Evolutionary conservation across 2,797 vertebrate genomes (phyloP).

Genomic region (Characodon lateralis): DNA sequence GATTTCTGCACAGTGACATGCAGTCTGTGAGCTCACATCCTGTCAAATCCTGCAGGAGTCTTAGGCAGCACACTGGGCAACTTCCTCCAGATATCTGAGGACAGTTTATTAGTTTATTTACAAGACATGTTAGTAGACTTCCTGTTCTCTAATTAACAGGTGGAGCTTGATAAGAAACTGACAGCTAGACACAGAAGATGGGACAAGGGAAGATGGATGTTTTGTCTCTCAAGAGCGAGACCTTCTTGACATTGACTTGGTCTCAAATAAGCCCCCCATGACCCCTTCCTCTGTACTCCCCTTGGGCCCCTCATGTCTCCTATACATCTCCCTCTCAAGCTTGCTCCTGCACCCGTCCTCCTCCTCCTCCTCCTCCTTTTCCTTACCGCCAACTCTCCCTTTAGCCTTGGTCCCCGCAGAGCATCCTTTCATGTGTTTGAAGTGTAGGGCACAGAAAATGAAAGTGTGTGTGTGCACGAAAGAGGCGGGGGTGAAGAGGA

Average conservation of each 20-base stretch:
- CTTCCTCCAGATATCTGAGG: conserved; percentile 30
- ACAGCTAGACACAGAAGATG: conserved; percentile 27
- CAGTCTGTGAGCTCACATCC: conserved; percentile 24
- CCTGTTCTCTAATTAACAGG: conserved; percentile 43
- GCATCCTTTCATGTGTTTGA: conserved; percentile 88
- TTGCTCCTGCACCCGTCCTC: conserved; percentile 70
- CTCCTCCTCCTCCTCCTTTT: conserved; percentile 42
- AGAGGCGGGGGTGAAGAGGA: conserved; percentile 61
- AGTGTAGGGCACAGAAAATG: conserved; percentile 84
- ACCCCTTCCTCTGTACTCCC: conserved; percentile 44
- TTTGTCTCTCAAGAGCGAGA: conserved; percentile 63
- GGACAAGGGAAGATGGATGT: conserved; percentile 40
- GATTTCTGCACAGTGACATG: conserved; percentile 3
- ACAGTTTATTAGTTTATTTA: conserved; percentile 34
- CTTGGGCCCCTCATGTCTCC: conserved; percentile 50
- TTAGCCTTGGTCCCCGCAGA: conserved; percentile 82
- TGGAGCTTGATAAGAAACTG: conserved; percentile 46
- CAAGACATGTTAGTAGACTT: conserved; percentile 35
- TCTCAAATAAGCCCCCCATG: conserved; percentile 58
- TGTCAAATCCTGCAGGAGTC: conserved; percentile 54
- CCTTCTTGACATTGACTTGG: conserved; percentile 79
- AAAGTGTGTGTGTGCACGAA: conserved; percentile 76
- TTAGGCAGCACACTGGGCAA: conserved; percentile 53
- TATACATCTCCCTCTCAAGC: conserved; percentile 63
- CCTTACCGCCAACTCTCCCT: conserved; percentile 67